A percentile compares a stretch with the other conserved stretches of the same genome.
Evolutionary conservation across 2,888 invertebrate species (phyloP).

Genomic region (Cryptus armator): DNA sequence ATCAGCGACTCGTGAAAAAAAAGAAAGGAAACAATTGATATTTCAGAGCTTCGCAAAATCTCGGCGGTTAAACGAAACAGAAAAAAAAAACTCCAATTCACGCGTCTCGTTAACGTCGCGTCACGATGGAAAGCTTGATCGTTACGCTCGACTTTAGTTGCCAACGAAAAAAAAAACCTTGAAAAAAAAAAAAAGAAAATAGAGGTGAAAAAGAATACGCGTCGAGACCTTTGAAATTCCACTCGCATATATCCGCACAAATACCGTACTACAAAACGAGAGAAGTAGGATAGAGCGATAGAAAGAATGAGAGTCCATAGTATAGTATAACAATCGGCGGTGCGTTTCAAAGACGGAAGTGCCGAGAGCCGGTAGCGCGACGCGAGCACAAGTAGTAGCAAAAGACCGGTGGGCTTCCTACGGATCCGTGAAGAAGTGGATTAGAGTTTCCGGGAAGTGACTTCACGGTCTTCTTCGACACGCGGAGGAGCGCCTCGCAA

Average conservation of each 20-base stretch:
- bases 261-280: background rate
- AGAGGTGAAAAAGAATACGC: too few species aligned
- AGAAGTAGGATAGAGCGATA: background rate
- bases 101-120: background rate
- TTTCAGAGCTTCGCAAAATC: background rate
- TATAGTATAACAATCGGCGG: conserved; percentile 58
- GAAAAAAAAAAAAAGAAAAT: conserved; percentile 6
- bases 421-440: conserved; percentile 75
- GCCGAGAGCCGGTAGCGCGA: conserved; percentile 53
- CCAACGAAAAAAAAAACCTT: background rate
- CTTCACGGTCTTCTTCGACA: conserved; percentile 72
- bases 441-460: conserved; percentile 75
- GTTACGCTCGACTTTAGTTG: background rate
- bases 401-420: conserved; percentile 70
- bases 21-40: background rate
- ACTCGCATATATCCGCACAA: background rate
- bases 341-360: conserved; percentile 71
- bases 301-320: background rate
- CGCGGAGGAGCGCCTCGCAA: conserved; percentile 64
- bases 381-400: conserved; percentile 59
- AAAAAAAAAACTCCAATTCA: background rate
- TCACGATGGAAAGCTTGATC: background rate
- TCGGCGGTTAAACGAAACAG: background rate
- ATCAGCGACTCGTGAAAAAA: background rate
- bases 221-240: conserved; percentile 39